phyloP scores from a whole-genome alignment of 2,888 invertebrate genomes.

The Podotricha telesiphe region DNA sequence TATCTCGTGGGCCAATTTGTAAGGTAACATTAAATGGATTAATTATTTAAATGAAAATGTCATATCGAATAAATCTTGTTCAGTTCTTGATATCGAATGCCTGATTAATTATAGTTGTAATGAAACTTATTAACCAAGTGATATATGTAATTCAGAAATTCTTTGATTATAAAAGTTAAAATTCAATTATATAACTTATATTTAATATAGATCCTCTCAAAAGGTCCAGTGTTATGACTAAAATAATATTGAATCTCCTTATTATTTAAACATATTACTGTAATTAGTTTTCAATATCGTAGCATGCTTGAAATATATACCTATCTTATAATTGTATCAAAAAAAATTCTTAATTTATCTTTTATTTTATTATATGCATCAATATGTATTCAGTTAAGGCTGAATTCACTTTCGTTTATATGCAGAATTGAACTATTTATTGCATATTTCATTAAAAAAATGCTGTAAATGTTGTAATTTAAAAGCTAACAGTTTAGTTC shows the following conservation, averaged over 20 bases:
- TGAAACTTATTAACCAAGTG: neutral
- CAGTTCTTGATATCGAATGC: constrained; percentile 11
- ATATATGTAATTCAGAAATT: neutral
- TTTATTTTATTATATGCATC: no score
- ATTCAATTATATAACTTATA: neutral
- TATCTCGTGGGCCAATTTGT: constrained; percentile 10
- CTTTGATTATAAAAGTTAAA: neutral
- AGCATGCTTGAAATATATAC: no score
- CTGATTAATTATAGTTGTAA: constrained; percentile 11
- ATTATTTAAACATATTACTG: neutral
- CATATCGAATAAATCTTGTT: constrained; percentile 13
- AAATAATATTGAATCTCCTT: neutral
- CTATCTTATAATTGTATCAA: no score
- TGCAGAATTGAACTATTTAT: no score
- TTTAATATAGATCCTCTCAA: neutral
- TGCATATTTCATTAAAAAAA: neutral
- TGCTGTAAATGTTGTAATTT: neutral
- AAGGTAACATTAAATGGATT: constrained; percentile 14
- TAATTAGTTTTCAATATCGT: no score
- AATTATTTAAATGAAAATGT: constrained; percentile 17
- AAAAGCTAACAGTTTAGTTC: neutral
- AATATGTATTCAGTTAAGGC: no score
- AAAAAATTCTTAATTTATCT: no score
- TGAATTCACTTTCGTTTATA: no score
- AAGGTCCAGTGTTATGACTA: neutral